Base-by-base conservation (phyloP, 1,140 invertebrate genomes). In the Acromyrmex echinatior region DNA sequence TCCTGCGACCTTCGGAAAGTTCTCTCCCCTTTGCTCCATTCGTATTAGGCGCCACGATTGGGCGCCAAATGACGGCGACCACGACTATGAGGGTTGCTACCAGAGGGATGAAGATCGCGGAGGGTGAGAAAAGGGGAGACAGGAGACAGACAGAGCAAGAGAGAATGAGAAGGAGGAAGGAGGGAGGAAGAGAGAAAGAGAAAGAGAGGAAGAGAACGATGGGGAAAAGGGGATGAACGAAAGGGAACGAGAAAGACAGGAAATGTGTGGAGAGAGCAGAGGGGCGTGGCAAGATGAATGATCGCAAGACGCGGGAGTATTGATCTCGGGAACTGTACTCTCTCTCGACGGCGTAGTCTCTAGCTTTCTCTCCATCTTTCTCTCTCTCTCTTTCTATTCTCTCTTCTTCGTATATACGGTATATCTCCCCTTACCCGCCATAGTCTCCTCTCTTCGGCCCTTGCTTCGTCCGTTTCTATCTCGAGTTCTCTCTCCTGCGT, bases 261-360 rank as follows among this genome's bases (percentile, higher is more conserved):
- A 90, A 87, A 74, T 76, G 90, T 88, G 92, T 91, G 92, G 90
- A 93, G 92, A 92, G 93, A 94, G 92, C 93, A 94, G 93, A 95
- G 94, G 95, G 95, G 95, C 95, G 95, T 95, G 95, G 95, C 95
- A 95, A 95, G 95, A 95, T 95, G 95, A 95, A 95, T 95, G 95
- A 95, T 95, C 94, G 94, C 95, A 95, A 95, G 95, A 95, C 95
- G 95, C 95, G 93, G 93, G 94, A 95, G 95, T 95, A 95, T 95
- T 95, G 95, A 95, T 95, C 95, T 94, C 93, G 89, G 87, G 91
- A 92, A 90, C 91, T 92, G 87, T 92, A 87, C 91, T 93, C 91
- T 92, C 91, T 91, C 88, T 88, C 88, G 21, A 80, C 77, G 79
- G 77, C 89, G 85, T 73, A 86, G 81, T 90, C 88, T 92, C 91